Evolutionary conservation across 2,797 vertebrate species (phyloP), one percentile per base, ranked within the genome.

Genomic region (Sphaeramia orbicularis): DNA sequence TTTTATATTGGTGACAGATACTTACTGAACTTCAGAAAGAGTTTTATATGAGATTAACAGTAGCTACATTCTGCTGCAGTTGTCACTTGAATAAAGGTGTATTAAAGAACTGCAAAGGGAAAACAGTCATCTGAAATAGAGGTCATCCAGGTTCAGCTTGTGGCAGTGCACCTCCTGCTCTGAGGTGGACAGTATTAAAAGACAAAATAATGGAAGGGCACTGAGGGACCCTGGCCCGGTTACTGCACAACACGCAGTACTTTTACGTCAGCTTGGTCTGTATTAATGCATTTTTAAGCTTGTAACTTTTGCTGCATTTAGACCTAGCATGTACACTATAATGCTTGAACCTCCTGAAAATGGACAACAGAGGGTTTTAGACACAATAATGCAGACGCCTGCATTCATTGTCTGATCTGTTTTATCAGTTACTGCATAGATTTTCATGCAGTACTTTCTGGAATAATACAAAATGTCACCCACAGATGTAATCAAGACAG

Each of bases 151-250:
- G 4, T 0, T 32, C 4, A 1, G 38, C 27, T 62, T 14, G 65
- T 60, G 40, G 13, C 16, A 47, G 50, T 19, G 7, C 4, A 21
- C 35, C n/a, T 55, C 15, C 40, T 53, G 11, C 7, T 18, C 35
- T 27, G 15, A 4, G 14, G 10, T 14, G 11, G 41, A 58, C 44
- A 12, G 15, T 62, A 9, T 53, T 12, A 24, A 3, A 3, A 15
- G 40, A n/a, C 50, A 54, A 14, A 4, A 38, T 24, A 15, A 56
- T 52, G 37, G 58, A 35, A 55, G 21, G 53, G 18, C 55, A 51
- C 52, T 10, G 45, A 54, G 55, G 21, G 49, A 63, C 58, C 19
- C 36, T 7, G 5, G 62, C 40, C 19, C 7, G 50, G 37, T 48
- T 4, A 0, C 35, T 66, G 44, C 18, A 19, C 8, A n/a, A 4